Base-by-base conservation (phyloP, 2,888 invertebrate species). In the Agriopis marginaria region DNA sequence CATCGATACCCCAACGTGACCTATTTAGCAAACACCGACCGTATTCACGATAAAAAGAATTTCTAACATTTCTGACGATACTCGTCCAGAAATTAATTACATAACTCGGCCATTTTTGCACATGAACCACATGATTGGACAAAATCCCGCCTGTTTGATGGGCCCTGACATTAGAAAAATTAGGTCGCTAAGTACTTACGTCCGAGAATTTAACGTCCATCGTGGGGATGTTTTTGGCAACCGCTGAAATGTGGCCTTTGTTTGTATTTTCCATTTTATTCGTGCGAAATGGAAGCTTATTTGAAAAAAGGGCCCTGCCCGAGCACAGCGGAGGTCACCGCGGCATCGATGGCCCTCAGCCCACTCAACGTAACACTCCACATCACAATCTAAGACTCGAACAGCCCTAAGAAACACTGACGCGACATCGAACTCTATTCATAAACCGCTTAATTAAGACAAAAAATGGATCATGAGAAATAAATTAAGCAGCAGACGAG, bases 201-300 rank as follows among this genome's bases (percentile, higher is more conserved):
- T 92, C 91, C 53, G 86, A 75, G 76, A 86, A 85, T 78, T 85
- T 88, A 44, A 85, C 81, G 78, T 93, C 93, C 89, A 90, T 87
- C 51, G 82, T 74, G 49, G 88, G 82, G 70, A 86, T 85, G 77
- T 80, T 84, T 75, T 84, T 88, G 44, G 88, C 84, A 66, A 89
- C 88, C 54, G 88, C 85, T 8, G 91, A 79, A 72, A 89, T 88
- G 58, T 85, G 84, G 63, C 80, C 72, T 55, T 85, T 85, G 39
- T 82, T 74, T 73, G 82, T 77, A 60, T 86, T 88, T 72, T 83
- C 85, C 86, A 89, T 87, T 58, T 80, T 86, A 75, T 78, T 66
- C 66, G 59, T 39, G 39, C 49, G 58, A 66, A 5, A 75, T 77
- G 71, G 32, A 61, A 73, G 82, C 78, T 80, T 87, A 87, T 86